These are phyloP conservation scores for Campylomormyrus tamandua DNA, from an alignment of 2,113 vertebrate species.

Conservation along the genomic window DNA sequence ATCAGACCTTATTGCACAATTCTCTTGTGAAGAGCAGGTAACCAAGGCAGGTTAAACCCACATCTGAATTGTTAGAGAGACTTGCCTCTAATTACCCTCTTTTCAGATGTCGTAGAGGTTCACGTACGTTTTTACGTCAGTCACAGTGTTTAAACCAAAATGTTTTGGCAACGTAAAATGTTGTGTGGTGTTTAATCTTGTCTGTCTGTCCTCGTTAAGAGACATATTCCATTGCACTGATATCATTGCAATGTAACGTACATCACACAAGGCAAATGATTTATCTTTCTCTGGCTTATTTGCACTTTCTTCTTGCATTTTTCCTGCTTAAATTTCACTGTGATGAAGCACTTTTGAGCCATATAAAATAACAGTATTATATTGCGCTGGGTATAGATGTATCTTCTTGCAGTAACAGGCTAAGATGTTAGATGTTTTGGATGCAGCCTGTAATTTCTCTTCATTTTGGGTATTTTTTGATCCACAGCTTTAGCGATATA, in stretches of 20 bases:
- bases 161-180: not conserved
- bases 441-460: constrained; percentile 22
- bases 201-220: not conserved
- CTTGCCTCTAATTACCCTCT: not conserved
- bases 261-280: not conserved
- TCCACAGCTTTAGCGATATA: constrained; percentile 90
- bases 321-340: not conserved
- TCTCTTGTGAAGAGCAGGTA: not conserved
- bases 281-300: not conserved
- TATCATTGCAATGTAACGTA: not conserved
- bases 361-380: not conserved
- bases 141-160: not conserved
- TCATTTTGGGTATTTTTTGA: constrained; percentile 57
- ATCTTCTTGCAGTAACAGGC: not conserved
- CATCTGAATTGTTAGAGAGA: not conserved
- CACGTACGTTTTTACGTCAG: not conserved
- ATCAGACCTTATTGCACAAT: not conserved
- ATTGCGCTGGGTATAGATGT: not conserved
- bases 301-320: not conserved
- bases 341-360: not conserved
- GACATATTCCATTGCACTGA: not conserved
- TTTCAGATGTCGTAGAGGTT: not conserved
- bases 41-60: not conserved
- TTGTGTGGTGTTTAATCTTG: not conserved
- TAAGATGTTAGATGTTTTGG: not conserved